Base-by-base conservation (phyloP, 2,888 invertebrate species). In the Asteroscopus sphinx region DNA sequence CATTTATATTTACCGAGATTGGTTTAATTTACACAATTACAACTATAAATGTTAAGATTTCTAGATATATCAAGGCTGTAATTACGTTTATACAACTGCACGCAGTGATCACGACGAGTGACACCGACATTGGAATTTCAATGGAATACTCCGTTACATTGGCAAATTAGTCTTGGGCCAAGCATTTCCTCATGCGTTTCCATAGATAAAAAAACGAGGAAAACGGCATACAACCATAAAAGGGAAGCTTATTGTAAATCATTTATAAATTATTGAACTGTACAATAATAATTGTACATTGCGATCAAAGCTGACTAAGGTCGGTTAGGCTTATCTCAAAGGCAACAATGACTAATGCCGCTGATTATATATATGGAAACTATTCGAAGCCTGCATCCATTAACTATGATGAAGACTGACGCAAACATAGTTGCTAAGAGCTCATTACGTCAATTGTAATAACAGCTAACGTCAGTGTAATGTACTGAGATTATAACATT, bases 81-180 rank as follows among this genome's bases (percentile, higher is more conserved):
- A 42, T n/a, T n/a, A 46, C 25, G 30, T 33, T 45, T 48, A 49
- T 53, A 45, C n/a, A 51, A 58, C 36, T 48, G 36, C 42, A 65
- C 32, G 16, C 45, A 41, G 16, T 17, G 26, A 28, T 32, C n/a
- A 30, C 44, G 26, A 32, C 40, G 45, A 65, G 53, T 65, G 35
- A 44, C 33, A 51, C 40, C 39, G 32, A 30, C 63, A 53, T 49
- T 63, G 70, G 73, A 80, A 81, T 76, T 65, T 75, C 59, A 77
- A 82, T 79, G 48, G 65, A 68, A 61, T 59, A 67, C 54, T 69
- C 58, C 56, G 57, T 76, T 73, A 71, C 40, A 65, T 65, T 58
- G 58, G 64, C 55, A 72, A 69, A 72, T 69, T 62, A 67, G 37
- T 57, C 57, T 57, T 60, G 40, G 32, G 30, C 36, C 56, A 54